These are phyloP conservation scores for Gobiocypris rarus DNA, from an alignment of 2,113 vertebrate genomes.

Conservation along the genomic window DNA sequence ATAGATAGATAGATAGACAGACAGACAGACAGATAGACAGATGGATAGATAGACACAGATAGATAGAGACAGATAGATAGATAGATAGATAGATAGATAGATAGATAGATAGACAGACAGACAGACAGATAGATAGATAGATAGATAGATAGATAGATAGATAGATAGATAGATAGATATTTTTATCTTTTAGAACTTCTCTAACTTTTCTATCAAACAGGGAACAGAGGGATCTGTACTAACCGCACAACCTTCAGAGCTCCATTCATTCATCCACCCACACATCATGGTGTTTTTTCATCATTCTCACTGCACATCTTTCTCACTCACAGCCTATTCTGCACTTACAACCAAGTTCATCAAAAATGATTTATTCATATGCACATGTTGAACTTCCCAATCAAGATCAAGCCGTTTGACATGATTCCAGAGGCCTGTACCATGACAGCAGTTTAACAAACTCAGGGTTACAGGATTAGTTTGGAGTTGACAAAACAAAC, in stretches of 20 bases:
- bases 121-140: too few relatives aligned
- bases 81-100: too few relatives aligned
- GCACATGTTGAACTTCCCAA: not conserved
- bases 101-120: too few relatives aligned
- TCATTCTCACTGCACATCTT: not conserved
- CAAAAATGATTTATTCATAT: not conserved
- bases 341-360: not conserved
- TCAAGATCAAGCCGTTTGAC: not conserved
- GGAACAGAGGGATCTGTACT: not conserved
- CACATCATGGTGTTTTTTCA: not conserved
- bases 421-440: not conserved
- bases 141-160: not conserved
- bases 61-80: too few relatives aligned
- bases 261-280: not conserved
- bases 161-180: not conserved
- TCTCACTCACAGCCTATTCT: not conserved
- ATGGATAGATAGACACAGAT: fast-evolving
- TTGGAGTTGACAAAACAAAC: too few relatives aligned
- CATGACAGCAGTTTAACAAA: too few relatives aligned
- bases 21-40: too few relatives aligned
- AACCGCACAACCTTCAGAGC: not conserved
- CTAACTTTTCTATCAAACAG: not conserved
- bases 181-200: not conserved
- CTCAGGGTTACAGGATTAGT: too few relatives aligned
- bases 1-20: too few relatives aligned